Percentiles rank a stretch among this genome's conserved stretches.
Conservation (phyloP, 1,140 invertebrate genomes). For the Brachionus sp. region DNA sequence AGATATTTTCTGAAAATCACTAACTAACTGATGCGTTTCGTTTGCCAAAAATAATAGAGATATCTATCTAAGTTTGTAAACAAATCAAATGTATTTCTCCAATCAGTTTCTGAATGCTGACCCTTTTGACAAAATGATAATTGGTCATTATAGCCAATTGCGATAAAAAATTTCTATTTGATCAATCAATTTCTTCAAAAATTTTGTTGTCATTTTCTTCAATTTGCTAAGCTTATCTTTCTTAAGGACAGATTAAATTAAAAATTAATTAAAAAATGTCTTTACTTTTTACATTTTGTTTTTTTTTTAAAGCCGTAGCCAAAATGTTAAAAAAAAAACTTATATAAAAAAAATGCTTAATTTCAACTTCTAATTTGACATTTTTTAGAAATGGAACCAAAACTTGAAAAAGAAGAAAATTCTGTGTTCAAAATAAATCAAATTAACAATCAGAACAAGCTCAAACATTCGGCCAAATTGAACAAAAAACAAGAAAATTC, state of each 20-base stretch:
- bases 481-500: not conserved
- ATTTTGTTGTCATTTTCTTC: not conserved
- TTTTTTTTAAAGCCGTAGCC: not conserved
- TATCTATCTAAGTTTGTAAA: not conserved
- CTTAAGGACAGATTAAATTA: not conserved
- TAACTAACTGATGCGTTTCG: conserved; percentile 33
- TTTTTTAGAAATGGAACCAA: not conserved
- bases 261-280: not conserved
- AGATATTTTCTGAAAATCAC: conserved; percentile 19
- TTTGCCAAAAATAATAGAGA: conserved; percentile 21
- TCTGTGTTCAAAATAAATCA: not conserved
- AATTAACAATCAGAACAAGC: not conserved
- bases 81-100: not conserved
- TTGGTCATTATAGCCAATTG: not conserved
- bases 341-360: not conserved
- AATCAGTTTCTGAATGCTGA: not conserved
- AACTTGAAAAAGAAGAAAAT: not conserved
- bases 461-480: not conserved
- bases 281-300: not conserved
- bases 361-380: not conserved
- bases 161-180: too few relatives aligned
- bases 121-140: too few relatives aligned
- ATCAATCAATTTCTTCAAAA: not conserved
- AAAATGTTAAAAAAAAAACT: not conserved
- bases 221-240: not conserved